Percentiles rank a stretch among this genome's conserved stretches.
Conservation (phyloP, 2,113 vertebrate genomes). For the Ancistrus triradiatus region DNA sequence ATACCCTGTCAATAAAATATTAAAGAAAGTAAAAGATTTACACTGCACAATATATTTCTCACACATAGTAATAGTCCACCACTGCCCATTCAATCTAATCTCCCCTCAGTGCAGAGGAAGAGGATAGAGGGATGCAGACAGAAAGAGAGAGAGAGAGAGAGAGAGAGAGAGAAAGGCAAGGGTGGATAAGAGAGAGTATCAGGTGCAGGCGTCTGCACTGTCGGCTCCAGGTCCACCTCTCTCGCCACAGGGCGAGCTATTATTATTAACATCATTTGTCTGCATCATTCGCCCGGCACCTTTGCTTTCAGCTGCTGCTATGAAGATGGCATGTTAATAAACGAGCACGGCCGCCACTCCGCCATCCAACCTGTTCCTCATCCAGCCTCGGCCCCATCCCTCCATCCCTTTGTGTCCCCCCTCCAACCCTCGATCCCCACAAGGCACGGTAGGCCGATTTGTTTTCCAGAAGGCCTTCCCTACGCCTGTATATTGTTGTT, state of each 20-base stretch:
- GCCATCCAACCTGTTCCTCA: conserved; percentile 86
- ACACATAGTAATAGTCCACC: background rate
- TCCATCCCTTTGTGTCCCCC: conserved; percentile 74
- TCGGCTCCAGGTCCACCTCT: conserved; percentile 67
- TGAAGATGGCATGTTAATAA: conserved; percentile 94
- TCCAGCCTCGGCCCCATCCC: conserved; percentile 64
- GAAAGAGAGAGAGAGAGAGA: background rate
- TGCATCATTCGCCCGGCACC: conserved; percentile 86
- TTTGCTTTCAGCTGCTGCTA: conserved; percentile 85
- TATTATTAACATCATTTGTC: conserved; percentile 98
- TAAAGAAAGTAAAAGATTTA: background rate
- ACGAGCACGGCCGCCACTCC: conserved; percentile 85
- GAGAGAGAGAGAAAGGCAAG: conserved; percentile 11
- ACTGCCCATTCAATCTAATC: conserved; percentile 3
- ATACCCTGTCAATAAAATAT: background rate
- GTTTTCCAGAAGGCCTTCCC: conserved; percentile 95
- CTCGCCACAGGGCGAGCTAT: conserved; percentile 89
- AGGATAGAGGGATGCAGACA: conserved; percentile 12
- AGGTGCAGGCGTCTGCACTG: conserved; percentile 55
- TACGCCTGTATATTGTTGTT: conserved; percentile 94
- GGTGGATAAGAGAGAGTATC: conserved; percentile 48
- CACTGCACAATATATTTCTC: background rate
- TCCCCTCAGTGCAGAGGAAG: background rate
- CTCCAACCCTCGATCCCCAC: conserved; percentile 78
- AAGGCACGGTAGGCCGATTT: conserved; percentile 91